Base-by-base conservation (phyloP, 2,888 invertebrate species). In the Caenorhabditis doughertyi region DNA sequence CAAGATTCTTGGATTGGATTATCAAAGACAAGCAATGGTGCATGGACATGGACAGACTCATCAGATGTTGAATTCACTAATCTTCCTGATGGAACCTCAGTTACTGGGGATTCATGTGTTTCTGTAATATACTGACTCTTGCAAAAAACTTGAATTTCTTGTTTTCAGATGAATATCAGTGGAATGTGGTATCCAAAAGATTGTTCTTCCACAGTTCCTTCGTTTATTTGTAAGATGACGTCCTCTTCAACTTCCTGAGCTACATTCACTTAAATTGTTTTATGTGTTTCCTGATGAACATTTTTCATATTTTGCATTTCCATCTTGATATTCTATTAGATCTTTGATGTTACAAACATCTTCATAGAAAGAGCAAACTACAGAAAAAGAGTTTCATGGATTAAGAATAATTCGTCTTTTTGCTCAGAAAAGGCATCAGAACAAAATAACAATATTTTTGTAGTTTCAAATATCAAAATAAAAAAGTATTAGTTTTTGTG, bases 11-110 rank as follows among this genome's bases (percentile, higher is more conserved):
- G 80, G 80, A 80, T 80, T 62, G 80, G 80, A 1, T 42, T 80
- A 18, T 42, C 39, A n/a, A 80, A 65, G 44, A 29, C 25, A 42
- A 53, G 51, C 32, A 67, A 80, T 21, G 73, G 80, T 3, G 72
- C 73, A 29, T 80, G 80, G 80, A 53, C 35, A 13, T 80, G 80
- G 80, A 62, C 68, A 0, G 74, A 81, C 47, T 74, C 80, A 0
- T 62, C 74, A 1, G 32, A 53, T 18, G 73, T 81, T 9, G 56
- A 65, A 4, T 81, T 67, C 64, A 81, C 80, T 1, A 81, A 81
- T 39, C 49, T 81, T 0, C 68, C 74, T 2, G 47, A 23, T 16
- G 74, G 73, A n/a, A 68, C 73, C 2, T 64, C 80, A 11, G 55
- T 42, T 7, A 53, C 44, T 39, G 68, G 49, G 13, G 47, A 51